Evolutionary conservation across 2,888 invertebrate genomes (phyloP), one percentile per base, ranked within the genome.

Genomic region (Unio pictorum): DNA sequence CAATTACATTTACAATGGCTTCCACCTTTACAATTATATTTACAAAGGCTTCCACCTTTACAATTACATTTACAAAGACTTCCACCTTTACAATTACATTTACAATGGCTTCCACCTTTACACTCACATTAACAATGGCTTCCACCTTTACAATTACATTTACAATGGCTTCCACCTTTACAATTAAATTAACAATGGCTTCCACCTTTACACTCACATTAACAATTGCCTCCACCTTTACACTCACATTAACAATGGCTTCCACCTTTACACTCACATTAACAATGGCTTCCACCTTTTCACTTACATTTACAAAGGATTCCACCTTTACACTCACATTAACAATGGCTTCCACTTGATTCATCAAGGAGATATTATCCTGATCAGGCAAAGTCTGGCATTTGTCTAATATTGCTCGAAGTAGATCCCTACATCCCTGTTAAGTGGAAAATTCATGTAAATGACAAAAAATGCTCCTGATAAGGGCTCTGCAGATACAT

Each of bases 311-410:
- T 34, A 34, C 34, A 34, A 28, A n/a, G 26, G 45, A 18, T 56
- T 57, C 56, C 30, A 55, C 26, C 30, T 30, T 60, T 30, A 28
- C 54, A 78, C 84, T 78, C 78, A 90, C 90, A 87, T 93, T 93
- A 81, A 95, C 93, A 55, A 97, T 91, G 11, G 95, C 94, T 87
- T 95, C 93, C 72, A 96, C 91, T 89, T 96, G 96, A 0, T 95
- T 94, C 87, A 95, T 93, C 67, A 95, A 93, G 68, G 95, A 94
- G 3, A 95, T 94, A 88, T 95, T 95, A 66, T 96, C 91, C 81
- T 93, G 93, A 7, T 94, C 92, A 3, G 97, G 96, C 76, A 98
- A 92, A 63, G 93, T 93, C 82, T 94, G 94, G 0, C 95, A 95
- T 91, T 96, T 97, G 86, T 98, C 97, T 83, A 96, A 93, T 59